These are phyloP conservation scores for Campylomormyrus numenius DNA, from an alignment of 2,113 vertebrate genomes.

Conservation along the genomic window DNA sequence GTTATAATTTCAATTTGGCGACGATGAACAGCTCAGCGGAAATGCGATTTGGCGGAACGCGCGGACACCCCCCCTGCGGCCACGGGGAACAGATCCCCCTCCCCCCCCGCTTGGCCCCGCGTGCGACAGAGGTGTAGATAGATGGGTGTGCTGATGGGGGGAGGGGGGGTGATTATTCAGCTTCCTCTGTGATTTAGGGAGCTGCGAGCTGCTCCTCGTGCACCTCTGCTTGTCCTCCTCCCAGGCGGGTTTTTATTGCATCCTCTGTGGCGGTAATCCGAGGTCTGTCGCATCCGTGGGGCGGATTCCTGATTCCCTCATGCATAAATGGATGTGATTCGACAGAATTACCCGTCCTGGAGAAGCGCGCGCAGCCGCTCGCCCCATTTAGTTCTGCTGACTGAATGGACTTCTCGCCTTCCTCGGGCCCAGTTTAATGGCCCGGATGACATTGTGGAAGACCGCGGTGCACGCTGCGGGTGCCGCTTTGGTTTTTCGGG, in stretches of 20 bases:
- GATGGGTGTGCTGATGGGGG: neutral
- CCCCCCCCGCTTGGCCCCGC: neutral
- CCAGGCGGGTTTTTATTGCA: conserved; percentile 3
- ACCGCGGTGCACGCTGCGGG: neutral
- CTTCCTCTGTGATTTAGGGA: neutral
- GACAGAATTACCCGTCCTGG: neutral
- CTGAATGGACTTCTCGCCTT: neutral
- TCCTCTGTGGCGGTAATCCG: conserved; percentile 1
- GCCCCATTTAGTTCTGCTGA: conserved; percentile 14
- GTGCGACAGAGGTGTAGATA: neutral
- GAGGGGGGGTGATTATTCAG: neutral
- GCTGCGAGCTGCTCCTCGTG: neutral
- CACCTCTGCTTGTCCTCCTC: neutral
- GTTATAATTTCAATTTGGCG: neutral
- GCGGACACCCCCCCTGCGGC: neutral
- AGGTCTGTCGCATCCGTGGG: neutral
- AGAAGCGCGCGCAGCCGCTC: neutral
- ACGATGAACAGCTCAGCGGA: neutral
- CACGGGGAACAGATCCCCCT: neutral
- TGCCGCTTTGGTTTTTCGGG: neutral
- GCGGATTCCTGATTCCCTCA: conserved; percentile 5
- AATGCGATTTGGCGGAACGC: neutral
- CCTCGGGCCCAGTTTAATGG: neutral
- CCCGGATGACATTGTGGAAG: conserved; percentile 2
- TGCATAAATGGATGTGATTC: neutral